These are phyloP conservation scores for Temnopleurus reevesii DNA, from an alignment of 53 echinoderm and acorn worm species.

Conservation along the genomic window DNA sequence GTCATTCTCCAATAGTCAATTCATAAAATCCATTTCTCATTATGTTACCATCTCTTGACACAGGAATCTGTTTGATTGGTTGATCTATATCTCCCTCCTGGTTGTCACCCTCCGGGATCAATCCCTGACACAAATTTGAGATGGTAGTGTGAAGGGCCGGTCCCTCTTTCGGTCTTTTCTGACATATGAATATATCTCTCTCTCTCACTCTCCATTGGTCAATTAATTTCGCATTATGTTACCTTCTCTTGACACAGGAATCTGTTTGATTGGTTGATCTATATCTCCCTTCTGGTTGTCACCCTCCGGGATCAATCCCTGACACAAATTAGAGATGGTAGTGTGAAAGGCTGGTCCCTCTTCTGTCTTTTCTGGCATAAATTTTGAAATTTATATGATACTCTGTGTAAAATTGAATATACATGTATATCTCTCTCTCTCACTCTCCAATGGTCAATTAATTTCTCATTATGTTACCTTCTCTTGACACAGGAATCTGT, in stretches of 20 bases:
- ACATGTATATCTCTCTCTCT: no score
- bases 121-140: no score
- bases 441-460: neutral
- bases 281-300: conserved; percentile 63
- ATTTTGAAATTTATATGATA: no score
- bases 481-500: conserved; percentile 77
- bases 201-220: neutral
- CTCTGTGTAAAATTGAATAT: no score
- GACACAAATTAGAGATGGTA: no score
- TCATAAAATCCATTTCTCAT: neutral
- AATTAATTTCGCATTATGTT: neutral
- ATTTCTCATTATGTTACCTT: neutral
- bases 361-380: no score
- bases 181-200: no score
- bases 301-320: neutral
- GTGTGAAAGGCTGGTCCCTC: no score
- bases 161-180: no score
- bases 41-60: neutral
- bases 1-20: neutral
- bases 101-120: neutral
- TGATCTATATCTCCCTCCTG: conserved; percentile 72
- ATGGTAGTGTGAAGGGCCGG: no score
- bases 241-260: conserved; percentile 69
- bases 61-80: conserved; percentile 98
- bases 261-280: conserved; percentile 90